Base-by-base conservation (phyloP, 2,888 invertebrate species). In the Timandra comae region DNA sequence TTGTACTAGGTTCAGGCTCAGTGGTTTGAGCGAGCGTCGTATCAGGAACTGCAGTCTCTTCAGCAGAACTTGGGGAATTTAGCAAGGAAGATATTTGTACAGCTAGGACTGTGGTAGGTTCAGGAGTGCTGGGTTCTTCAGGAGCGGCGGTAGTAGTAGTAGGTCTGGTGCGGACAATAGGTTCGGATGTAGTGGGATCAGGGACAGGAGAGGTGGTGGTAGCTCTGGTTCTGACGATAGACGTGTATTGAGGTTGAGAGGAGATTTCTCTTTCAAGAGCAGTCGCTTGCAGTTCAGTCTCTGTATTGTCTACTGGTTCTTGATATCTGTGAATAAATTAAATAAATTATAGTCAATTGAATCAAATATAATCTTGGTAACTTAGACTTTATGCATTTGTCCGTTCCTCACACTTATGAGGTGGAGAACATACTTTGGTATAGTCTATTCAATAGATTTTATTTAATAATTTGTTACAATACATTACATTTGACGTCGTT, bases 31-130 rank as follows among this genome's bases (percentile, higher is more conserved):
- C 52, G 8, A 52, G 46, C 2, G 63, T 56, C 10, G 59, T 50
- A 36, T 72, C 69, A 30, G 60, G 46, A 21, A 58, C 61, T n/a
- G 54, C 43, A 12, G 52, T 51, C 33, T 64, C 62, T 11, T 45
- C 48, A 31, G 69, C 71, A 10, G 61, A 52, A 38, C 44, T 70
- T 2, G 74, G 69, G 6, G 73, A 69, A 50, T 85, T 82, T 4
- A 84, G 56, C 19, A 85, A 52, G 12, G 85, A 82, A 6, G 85
- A 78, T 58, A 84, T 79, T 69, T 82, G 84, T 22, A 81, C 79
- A 19, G 82, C 68, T 2, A 84, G 63, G 45, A 82, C 61, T 1
- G 84, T 82, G 16, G 85, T 84, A 1, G 82, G 84, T 41, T 79
- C 78, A n/a, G 65, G 62, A 30, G 42, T 58, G 33, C 49, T 61